phyloP scores from a whole-genome alignment of 2,113 vertebrate species.

The Dryoscopus gambensis region DNA sequence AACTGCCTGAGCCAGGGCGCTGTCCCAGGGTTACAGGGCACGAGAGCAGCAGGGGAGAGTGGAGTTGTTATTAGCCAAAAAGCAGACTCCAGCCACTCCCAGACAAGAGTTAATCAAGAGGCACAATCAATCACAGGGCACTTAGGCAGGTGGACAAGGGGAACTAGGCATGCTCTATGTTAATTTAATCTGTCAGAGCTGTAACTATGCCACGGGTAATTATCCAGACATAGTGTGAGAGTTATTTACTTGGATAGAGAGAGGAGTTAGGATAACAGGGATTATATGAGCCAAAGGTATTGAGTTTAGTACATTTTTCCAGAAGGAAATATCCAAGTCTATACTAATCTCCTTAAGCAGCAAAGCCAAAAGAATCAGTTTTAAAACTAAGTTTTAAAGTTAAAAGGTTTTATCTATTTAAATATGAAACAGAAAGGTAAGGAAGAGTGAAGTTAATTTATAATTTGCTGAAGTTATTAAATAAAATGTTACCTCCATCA shows the following conservation, averaged over 20 bases:
- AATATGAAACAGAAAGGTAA: constrained; percentile 67
- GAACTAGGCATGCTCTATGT: constrained; percentile 63
- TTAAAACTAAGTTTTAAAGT: constrained; percentile 56
- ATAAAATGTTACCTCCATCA: constrained; percentile 82
- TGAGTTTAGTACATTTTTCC: constrained; percentile 46
- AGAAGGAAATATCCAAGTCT: constrained; percentile 61
- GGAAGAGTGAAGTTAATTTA: constrained; percentile 72
- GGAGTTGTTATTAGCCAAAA: constrained; percentile 52
- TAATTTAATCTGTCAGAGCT: constrained; percentile 50
- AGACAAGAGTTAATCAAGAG: constrained; percentile 45
- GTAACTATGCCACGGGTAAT: constrained; percentile 16
- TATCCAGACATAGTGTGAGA: constrained; percentile 10
- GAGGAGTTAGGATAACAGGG: constrained; percentile 9
- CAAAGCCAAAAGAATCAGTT: constrained; percentile 73
- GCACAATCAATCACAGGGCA: constrained; percentile 9
- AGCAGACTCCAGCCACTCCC: constrained; percentile 47
- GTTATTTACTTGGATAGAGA: constrained; percentile 36
- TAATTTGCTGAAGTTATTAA: constrained; percentile 79
- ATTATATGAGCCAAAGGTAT: background rate
- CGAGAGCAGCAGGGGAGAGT: constrained; percentile 40
- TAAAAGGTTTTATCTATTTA: constrained; percentile 63
- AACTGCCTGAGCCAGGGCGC: constrained; percentile 55
- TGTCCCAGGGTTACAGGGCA: constrained; percentile 58
- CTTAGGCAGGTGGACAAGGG: background rate
- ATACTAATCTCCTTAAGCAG: constrained; percentile 68